A percentile compares a stretch with the other conserved stretches of the same genome.
These are phyloP conservation scores for Pipra filicauda DNA, from an alignment of 2,113 vertebrate species.

Conservation along the genomic window DNA sequence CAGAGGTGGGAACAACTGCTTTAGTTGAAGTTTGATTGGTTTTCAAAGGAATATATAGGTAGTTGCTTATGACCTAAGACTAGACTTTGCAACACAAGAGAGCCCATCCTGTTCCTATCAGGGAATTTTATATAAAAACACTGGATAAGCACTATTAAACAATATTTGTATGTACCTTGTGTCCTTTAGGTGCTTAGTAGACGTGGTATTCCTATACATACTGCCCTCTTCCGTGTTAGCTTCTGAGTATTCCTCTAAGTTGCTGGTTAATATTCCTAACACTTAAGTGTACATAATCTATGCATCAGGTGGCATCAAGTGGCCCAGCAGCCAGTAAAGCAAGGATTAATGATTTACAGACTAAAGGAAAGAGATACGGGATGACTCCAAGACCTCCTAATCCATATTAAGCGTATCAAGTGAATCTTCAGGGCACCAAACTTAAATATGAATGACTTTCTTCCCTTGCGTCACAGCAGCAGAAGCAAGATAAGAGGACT, in stretches of 20 bases:
- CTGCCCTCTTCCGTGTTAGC: not conserved
- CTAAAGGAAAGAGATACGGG: not conserved
- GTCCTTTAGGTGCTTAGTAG: not conserved
- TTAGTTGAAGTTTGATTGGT: not conserved
- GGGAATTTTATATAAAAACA: not conserved
- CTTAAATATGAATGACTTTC: not conserved
- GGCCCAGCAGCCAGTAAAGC: not conserved
- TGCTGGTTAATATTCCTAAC: not conserved
- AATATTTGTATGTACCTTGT: not conserved
- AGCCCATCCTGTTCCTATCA: not conserved
- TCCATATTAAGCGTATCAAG: not conserved
- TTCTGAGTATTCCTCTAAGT: not conserved
- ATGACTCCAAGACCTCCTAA: constrained; percentile 18
- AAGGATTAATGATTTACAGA: constrained; percentile 21
- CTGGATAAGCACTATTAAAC: not conserved
- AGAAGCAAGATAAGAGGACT: not conserved
- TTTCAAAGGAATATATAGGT: not conserved
- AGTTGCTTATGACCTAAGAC: not conserved
- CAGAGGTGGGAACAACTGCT: not conserved
- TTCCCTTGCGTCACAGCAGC: accelerated
- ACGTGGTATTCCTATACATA: not conserved
- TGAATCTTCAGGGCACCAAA: not conserved
- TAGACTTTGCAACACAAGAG: not conserved
- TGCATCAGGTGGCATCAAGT: not conserved
- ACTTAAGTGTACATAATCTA: not conserved